Evolutionary conservation across 2,888 invertebrate genomes (phyloP).

Genomic region (Clostera curtula): DNA sequence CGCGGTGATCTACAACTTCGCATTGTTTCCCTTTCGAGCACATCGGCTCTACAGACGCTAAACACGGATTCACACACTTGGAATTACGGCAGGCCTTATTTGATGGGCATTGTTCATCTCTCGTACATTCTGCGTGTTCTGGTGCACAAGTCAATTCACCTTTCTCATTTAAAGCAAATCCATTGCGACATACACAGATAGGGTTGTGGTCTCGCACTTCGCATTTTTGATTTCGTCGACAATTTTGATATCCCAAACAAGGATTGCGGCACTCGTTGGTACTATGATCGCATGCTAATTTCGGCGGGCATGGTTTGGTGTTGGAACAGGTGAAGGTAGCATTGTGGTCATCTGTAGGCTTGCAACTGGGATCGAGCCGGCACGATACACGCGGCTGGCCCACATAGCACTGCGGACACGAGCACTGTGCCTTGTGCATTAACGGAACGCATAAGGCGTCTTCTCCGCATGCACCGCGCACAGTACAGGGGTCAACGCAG

Average conservation of each 20-base stretch:
- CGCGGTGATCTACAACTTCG: conserved; percentile 90
- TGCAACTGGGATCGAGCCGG: conserved; percentile 86
- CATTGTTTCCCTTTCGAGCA: conserved; percentile 91
- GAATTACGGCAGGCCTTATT: conserved; percentile 89
- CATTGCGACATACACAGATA: conserved; percentile 91
- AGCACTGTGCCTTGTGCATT: conserved; percentile 89
- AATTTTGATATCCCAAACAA: conserved; percentile 81
- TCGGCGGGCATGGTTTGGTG: conserved; percentile 83
- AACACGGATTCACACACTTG: conserved; percentile 91
- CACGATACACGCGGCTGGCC: conserved; percentile 88
- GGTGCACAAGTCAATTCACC: conserved; percentile 92
- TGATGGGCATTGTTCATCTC: conserved; percentile 88
- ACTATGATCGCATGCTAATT: conserved; percentile 80
- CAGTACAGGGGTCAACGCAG: conserved; percentile 92
- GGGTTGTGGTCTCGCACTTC: conserved; percentile 90
- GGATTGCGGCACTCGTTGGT: conserved; percentile 87
- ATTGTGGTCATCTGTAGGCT: conserved; percentile 76
- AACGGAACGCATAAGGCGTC: conserved; percentile 92
- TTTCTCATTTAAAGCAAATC: conserved; percentile 89
- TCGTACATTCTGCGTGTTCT: conserved; percentile 85
- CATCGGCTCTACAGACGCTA: conserved; percentile 76
- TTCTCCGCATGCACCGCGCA: conserved; percentile 90
- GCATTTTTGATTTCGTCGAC: conserved; percentile 89
- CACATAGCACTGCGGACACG: conserved; percentile 90
- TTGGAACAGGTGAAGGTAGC: conserved; percentile 78